Conservation (phyloP, 2,888 invertebrate genomes). For the Hymenopus coronatus region DNA sequence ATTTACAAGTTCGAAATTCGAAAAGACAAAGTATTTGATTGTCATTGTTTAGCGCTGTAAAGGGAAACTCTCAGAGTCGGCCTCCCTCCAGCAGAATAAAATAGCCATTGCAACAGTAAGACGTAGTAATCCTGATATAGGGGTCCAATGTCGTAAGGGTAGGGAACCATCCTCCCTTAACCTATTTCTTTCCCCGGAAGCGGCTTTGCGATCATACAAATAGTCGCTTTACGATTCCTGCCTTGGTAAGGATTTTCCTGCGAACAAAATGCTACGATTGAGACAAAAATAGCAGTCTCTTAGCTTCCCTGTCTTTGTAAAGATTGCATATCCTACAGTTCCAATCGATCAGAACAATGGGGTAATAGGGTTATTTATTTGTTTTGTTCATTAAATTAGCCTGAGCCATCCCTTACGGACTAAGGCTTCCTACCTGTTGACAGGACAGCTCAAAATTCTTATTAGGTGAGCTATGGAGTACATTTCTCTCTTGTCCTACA, state of each 20-base stretch:
- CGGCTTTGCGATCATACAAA: slow-evolving; percentile 31
- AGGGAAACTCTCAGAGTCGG: not conserved
- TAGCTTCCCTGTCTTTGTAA: not conserved
- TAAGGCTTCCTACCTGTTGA: no score
- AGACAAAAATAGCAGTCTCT: not conserved
- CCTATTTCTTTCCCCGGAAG: not conserved
- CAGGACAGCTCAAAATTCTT: no score
- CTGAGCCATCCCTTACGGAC: no score
- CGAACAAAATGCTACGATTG: not conserved
- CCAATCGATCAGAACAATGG: no score
- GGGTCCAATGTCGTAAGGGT: not conserved
- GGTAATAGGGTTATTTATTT: no score
- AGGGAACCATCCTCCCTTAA: not conserved
- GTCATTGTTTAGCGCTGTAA: not conserved
- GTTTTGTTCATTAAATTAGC: no score
- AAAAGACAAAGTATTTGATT: not conserved
- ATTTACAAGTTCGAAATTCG: no score
- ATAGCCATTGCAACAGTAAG: not conserved
- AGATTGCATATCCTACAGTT: no score
- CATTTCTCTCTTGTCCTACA: no score
- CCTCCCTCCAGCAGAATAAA: not conserved
- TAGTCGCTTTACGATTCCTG: slow-evolving; percentile 25
- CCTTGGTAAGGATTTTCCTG: not conserved
- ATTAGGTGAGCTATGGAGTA: no score
- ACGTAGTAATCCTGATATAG: slow-evolving; percentile 10